Evolutionary conservation across 1,140 invertebrate species (phyloP).

Genomic region (Cydia pomonella): DNA sequence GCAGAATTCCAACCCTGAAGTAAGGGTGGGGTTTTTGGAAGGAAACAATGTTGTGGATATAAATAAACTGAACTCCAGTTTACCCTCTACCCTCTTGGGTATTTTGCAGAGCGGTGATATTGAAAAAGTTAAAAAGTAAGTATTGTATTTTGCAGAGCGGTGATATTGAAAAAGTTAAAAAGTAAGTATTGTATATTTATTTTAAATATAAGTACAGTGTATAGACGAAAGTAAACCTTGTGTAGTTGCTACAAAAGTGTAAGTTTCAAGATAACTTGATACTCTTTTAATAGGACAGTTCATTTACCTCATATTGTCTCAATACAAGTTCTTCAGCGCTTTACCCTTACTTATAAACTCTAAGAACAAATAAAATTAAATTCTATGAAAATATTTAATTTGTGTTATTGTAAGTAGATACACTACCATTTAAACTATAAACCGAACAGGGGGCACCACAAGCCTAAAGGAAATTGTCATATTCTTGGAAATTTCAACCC

Average conservation of each 20-base stretch:
- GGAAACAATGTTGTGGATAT: conserved; percentile 67
- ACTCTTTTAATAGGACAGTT: too few species aligned
- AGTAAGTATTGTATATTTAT: conserved; percentile 46
- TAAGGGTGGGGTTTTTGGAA: conserved; percentile 67
- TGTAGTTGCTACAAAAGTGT: conserved; percentile 13
- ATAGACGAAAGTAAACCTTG: conserved; percentile 8
- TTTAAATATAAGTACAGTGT: background rate
- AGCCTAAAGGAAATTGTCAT: too few species aligned
- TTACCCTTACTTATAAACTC: too few species aligned
- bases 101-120: conserved; percentile 60
- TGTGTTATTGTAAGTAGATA: too few species aligned
- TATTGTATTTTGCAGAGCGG: conserved; percentile 58
- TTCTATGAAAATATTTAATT: too few species aligned
- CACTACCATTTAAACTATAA: too few species aligned
- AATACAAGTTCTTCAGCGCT: too few species aligned
- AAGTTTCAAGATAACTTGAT: background rate
- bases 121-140: conserved; percentile 65
- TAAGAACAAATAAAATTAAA: too few species aligned
- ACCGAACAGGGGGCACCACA: too few species aligned
- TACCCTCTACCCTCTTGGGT: conserved; percentile 62
- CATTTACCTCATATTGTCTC: too few species aligned
- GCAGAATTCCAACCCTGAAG: conserved; percentile 53
- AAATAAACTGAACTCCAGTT: conserved; percentile 56
- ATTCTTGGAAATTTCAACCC: too few species aligned
- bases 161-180: conserved; percentile 60